Percentiles rank a stretch among this genome's conserved stretches.
Evolutionary conservation across 2,888 invertebrate genomes (phyloP).

Genomic region (Machimus rusticus): DNA sequence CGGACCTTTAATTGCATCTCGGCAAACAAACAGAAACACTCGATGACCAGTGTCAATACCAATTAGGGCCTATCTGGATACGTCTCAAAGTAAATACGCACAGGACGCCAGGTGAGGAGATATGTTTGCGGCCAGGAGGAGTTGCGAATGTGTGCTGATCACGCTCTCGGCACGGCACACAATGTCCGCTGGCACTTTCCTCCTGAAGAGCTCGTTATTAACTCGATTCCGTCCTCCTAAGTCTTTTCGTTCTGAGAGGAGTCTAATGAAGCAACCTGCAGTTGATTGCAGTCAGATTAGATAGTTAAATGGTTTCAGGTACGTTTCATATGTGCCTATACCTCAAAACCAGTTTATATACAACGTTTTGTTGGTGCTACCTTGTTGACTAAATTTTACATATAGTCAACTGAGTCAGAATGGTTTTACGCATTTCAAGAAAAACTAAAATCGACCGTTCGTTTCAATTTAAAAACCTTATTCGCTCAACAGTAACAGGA

Average conservation of each 20-base stretch:
- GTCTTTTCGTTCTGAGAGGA: not conserved
- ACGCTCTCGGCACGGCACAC: conserved; percentile 5
- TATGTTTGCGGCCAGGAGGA: conserved; percentile 10
- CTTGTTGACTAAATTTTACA: not conserved
- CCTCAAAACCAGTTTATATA: not conserved
- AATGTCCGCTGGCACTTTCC: conserved; percentile 7
- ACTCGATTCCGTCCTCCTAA: not conserved
- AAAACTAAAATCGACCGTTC: too few species aligned
- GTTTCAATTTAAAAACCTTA: too few species aligned
- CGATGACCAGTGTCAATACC: conserved; percentile 48
- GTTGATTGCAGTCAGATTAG: not conserved
- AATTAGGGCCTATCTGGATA: conserved; percentile 44
- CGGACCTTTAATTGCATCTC: conserved; percentile 46
- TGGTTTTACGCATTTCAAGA: too few species aligned
- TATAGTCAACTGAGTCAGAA: not conserved
- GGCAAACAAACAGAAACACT: conserved; percentile 47
- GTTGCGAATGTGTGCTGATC: conserved; percentile 20
- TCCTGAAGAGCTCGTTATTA: conserved; percentile 12
- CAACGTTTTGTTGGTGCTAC: not conserved
- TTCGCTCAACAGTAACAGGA: too few species aligned
- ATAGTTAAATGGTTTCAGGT: not conserved
- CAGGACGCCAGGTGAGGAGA: conserved; percentile 11
- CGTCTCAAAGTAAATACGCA: conserved; percentile 41
- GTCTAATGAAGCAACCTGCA: not conserved
- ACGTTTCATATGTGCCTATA: not conserved